Conservation (phyloP, 2,888 invertebrate species). For the Caradrina clavipalpis region DNA sequence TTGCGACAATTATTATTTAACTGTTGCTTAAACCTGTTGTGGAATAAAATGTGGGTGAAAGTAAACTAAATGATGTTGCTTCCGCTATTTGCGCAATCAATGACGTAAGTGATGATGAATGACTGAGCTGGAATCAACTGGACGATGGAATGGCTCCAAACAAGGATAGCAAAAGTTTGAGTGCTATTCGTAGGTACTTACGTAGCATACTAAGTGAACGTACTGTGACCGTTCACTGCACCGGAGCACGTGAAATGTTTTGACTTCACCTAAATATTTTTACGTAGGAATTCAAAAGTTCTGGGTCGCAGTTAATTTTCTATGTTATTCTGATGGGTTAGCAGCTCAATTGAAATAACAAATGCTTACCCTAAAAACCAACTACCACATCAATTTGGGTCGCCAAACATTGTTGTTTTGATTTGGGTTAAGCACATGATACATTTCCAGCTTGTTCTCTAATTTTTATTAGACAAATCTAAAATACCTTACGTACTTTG, state of each 20-base stretch:
- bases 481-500: neutral
- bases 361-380: neutral
- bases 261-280: neutral
- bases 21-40: conserved; percentile 69
- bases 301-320: neutral
- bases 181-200: neutral
- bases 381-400: neutral
- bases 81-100: conserved; percentile 80
- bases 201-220: conserved; percentile 28
- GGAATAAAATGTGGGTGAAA: conserved; percentile 74
- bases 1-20: conserved; percentile 67
- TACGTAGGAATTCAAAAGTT: neutral
- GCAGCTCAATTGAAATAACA: neutral
- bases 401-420: neutral
- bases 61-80: conserved; percentile 71
- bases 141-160: conserved; percentile 18
- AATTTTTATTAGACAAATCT: neutral
- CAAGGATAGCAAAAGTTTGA: conserved; percentile 26
- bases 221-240: neutral
- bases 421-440: neutral
- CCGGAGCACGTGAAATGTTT: neutral
- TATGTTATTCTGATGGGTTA: neutral
- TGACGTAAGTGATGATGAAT: conserved; percentile 76
- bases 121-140: conserved; percentile 45
- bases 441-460: neutral